Evolutionary conservation across 1,140 invertebrate species (phyloP).

Genomic region (Euwallacea similis): DNA sequence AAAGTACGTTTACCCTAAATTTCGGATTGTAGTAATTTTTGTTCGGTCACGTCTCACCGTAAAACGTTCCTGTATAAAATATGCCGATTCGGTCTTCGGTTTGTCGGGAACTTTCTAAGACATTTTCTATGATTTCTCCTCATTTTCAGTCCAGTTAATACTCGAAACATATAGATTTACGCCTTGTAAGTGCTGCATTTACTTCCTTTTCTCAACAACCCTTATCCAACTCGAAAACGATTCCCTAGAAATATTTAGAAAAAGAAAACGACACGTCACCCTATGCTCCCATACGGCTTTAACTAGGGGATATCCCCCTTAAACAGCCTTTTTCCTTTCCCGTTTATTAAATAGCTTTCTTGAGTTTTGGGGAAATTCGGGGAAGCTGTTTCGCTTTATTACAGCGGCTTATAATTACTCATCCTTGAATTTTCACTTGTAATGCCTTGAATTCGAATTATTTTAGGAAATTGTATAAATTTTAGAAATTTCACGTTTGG

Average conservation of each 20-base stretch:
- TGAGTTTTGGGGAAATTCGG: background rate
- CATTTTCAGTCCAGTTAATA: background rate
- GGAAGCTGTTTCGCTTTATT: background rate
- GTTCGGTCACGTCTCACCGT: constrained; percentile 24
- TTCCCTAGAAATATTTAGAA: background rate
- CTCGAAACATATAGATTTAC: background rate
- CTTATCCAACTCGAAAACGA: background rate
- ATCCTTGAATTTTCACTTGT: background rate
- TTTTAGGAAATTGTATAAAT: background rate
- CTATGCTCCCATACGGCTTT: background rate
- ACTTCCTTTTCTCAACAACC: background rate
- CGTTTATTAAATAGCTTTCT: background rate
- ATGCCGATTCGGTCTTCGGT: constrained; percentile 17
- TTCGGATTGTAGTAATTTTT: constrained; percentile 29
- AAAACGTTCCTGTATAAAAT: constrained; percentile 22
- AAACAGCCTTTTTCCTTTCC: background rate
- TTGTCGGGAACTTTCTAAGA: background rate
- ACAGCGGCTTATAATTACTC: background rate
- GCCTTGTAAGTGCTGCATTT: background rate
- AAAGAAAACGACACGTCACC: background rate
- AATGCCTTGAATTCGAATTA: background rate
- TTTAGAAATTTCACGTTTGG: background rate
- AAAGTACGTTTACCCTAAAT: constrained; percentile 16
- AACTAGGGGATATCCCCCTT: background rate
- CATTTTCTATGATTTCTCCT: background rate